These are phyloP conservation scores for Epinephelus awoara DNA, from an alignment of 2,797 vertebrate species.

Conservation along the genomic window DNA sequence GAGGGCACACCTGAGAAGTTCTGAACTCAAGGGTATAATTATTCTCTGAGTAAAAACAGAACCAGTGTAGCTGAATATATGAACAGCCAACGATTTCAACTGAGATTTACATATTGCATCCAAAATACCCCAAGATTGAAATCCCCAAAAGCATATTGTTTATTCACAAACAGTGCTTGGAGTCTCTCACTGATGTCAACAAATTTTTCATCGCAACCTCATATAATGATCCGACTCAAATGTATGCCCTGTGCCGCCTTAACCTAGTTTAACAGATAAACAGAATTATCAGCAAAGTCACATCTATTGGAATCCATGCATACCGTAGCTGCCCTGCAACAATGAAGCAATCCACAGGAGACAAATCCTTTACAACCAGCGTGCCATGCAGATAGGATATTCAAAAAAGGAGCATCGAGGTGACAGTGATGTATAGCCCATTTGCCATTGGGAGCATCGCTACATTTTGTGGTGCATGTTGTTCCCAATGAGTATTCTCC, in stretches of 20 bases:
- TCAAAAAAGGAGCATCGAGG: constrained; percentile 43
- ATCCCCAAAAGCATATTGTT: constrained; percentile 24
- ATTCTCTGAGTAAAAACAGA: constrained; percentile 43
- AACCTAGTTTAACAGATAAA: constrained; percentile 40
- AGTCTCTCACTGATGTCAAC: not conserved
- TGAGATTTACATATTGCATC: constrained; percentile 43
- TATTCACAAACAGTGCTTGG: not conserved
- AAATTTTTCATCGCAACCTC: not conserved
- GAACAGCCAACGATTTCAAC: constrained; percentile 14
- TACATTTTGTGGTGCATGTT: constrained; percentile 42
- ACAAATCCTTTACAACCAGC: constrained; percentile 29
- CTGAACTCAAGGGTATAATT: constrained; percentile 50
- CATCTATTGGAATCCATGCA: constrained; percentile 14
- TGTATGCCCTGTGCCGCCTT: constrained; percentile 32
- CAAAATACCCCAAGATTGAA: not conserved
- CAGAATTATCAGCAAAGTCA: constrained; percentile 16
- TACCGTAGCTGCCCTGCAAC: constrained; percentile 12
- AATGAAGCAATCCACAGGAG: constrained; percentile 35
- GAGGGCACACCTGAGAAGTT: constrained; percentile 57
- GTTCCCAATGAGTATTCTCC: constrained; percentile 39
- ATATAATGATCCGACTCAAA: constrained; percentile 2
- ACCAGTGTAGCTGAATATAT: constrained; percentile 13
- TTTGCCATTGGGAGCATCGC: constrained; percentile 45
- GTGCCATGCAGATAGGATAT: constrained; percentile 54
- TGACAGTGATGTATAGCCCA: constrained; percentile 76